phyloP scores from a whole-genome alignment of 2,113 vertebrate genomes.

The Colius striatus region DNA sequence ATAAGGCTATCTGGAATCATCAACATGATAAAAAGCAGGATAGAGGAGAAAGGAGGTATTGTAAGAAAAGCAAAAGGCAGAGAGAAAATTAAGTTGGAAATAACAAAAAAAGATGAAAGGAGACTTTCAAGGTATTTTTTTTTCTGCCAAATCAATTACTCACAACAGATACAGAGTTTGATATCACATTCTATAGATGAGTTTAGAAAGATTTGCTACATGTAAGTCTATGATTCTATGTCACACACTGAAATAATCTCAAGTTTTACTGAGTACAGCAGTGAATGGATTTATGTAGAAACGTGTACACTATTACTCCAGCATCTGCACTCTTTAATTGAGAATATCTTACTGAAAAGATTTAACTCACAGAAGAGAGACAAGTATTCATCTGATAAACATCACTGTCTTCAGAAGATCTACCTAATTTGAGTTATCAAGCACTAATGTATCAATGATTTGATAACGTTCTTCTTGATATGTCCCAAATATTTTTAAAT shows the following conservation, averaged over 20 bases:
- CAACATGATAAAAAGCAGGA: slow-evolving; percentile 22
- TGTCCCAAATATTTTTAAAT: neutral
- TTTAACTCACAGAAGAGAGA: neutral
- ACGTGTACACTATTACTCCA: neutral
- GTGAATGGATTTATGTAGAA: neutral
- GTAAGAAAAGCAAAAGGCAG: neutral
- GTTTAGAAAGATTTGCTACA: neutral
- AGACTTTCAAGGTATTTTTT: neutral
- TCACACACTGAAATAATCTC: neutral
- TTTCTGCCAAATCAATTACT: neutral
- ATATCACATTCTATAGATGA: neutral
- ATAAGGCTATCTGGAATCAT: slow-evolving; percentile 32
- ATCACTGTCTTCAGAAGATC: neutral
- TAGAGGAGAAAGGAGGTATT: slow-evolving; percentile 32
- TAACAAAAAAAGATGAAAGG: slow-evolving; percentile 7
- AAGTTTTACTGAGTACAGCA: neutral
- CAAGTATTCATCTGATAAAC: neutral
- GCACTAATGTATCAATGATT: neutral
- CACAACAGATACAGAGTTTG: neutral
- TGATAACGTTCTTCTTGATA: neutral
- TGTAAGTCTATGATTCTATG: no score
- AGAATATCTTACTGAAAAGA: neutral
- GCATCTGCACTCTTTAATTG: neutral
- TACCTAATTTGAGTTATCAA: neutral
- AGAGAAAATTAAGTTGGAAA: neutral